Evolutionary conservation across 2,888 invertebrate species (phyloP).

Genomic region (Nomada ferruginata): DNA sequence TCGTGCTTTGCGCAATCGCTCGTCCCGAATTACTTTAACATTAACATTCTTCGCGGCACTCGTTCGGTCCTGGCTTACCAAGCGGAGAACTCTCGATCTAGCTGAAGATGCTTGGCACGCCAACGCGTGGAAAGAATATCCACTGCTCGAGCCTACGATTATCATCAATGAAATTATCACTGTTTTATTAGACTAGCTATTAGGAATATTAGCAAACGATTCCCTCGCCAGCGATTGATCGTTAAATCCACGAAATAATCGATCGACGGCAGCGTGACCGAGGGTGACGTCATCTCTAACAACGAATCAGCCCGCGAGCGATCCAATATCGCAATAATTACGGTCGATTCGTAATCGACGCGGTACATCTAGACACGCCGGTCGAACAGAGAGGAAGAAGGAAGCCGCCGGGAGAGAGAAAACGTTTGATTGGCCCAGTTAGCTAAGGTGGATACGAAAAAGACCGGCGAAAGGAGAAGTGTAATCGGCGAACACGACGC

Average conservation of each 20-base stretch:
- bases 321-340: slow-evolving; percentile 66
- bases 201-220: neutral
- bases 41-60: slow-evolving; percentile 41
- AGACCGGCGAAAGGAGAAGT: slow-evolving; percentile 24
- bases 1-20: slow-evolving; percentile 47
- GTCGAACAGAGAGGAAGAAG: slow-evolving; percentile 34
- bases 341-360: slow-evolving; percentile 59
- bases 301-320: slow-evolving; percentile 51
- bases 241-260: slow-evolving; percentile 30
- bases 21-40: slow-evolving; percentile 55
- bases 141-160: neutral
- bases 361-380: slow-evolving; percentile 27
- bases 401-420: slow-evolving; percentile 39
- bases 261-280: slow-evolving; percentile 48
- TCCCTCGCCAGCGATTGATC: too few relatives aligned
- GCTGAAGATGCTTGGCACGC: slow-evolving; percentile 34
- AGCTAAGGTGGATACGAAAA: slow-evolving; percentile 23
- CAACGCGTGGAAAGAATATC: neutral
- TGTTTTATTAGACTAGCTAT: too few relatives aligned
- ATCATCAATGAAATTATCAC: slow-evolving; percentile 9
- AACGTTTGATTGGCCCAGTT: slow-evolving; percentile 44
- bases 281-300: slow-evolving; percentile 61
- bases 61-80: neutral
- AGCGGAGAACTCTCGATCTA: slow-evolving; percentile 37
- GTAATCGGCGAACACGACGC: slow-evolving; percentile 1